Conservation (phyloP, 2,797 vertebrate genomes). For the Lemur catta region DNA sequence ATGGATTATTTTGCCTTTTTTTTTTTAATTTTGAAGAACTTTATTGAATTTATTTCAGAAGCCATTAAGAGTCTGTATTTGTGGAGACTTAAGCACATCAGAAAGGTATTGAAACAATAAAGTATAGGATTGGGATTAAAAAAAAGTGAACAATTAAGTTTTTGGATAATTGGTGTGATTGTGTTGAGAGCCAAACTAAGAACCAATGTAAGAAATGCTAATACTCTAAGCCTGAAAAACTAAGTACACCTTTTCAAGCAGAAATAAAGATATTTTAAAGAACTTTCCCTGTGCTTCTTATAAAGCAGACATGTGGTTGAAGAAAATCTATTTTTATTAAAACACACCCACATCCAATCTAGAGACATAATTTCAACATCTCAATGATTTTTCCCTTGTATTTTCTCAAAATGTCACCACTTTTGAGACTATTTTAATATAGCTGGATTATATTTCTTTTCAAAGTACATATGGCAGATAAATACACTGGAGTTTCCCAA, state of each 20-base stretch:
- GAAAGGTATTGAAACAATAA: neutral
- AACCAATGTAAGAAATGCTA: neutral
- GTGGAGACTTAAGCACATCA: neutral
- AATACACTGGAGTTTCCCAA: neutral
- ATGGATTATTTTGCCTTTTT: neutral
- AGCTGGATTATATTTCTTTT: neutral
- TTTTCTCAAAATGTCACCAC: neutral
- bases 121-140: neutral
- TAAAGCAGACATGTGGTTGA: neutral
- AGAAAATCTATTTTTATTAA: constrained; percentile 1
- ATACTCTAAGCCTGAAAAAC: neutral
- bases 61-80: neutral
- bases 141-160: neutral
- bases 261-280: neutral
- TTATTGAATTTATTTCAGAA: neutral
- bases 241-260: neutral
- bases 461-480: neutral
- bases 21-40: neutral
- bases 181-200: neutral
- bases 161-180: neutral
- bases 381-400: neutral
- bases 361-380: neutral
- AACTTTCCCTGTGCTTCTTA: neutral
- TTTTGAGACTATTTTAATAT: neutral
- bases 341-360: neutral